Base-by-base conservation (phyloP, 2,888 invertebrate species). In the Hylaea fasciaria region DNA sequence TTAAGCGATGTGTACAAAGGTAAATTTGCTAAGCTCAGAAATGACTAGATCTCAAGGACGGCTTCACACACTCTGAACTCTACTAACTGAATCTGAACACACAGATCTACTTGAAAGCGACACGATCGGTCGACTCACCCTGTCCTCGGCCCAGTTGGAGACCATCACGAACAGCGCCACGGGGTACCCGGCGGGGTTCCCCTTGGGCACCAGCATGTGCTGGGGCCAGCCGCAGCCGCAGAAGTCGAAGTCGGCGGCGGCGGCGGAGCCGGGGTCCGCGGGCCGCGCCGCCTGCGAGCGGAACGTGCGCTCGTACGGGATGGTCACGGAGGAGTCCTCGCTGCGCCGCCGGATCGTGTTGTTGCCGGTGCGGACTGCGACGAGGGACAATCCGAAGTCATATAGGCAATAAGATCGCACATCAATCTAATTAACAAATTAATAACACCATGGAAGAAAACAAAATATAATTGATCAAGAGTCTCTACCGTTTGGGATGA, bases 191-290 rank as follows among this genome's bases (percentile, higher is more conserved):
- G 93, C 90, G 0, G 92, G 76, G 4, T 83, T 94, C 3, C 97
- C 97, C 84, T 94, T 95, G 0, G 97, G 96, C 37, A 96, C 70
- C 7, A 97, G 92, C 94, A 97, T 93, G 83, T 97, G 96, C 63
- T 96, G 95, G 0, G 97, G 97, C 96, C 97, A 97, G 51, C 97
- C 97, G 75, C 97, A 97, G 62, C 97, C 97, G 87, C 97, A 97
- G 93, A 96, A 96, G 87, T 96, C 95, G 87, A 96, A 96, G 69
- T 93, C 90, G 0, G 88, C 88, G 0, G 93, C 85, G 2, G 90
- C 85, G 0, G 86, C 89, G 0, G 93, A 80, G n/a, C 91, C 83
- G 0, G 86, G 72, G 43, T 93, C 93, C 0, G 91, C 93, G 0
- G 96, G 95, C 0, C 96, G 92, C 55, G 86, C 91, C 0, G 79